These are phyloP conservation scores for Charina bottae DNA, from an alignment of 2,113 vertebrate genomes.

Conservation along the genomic window DNA sequence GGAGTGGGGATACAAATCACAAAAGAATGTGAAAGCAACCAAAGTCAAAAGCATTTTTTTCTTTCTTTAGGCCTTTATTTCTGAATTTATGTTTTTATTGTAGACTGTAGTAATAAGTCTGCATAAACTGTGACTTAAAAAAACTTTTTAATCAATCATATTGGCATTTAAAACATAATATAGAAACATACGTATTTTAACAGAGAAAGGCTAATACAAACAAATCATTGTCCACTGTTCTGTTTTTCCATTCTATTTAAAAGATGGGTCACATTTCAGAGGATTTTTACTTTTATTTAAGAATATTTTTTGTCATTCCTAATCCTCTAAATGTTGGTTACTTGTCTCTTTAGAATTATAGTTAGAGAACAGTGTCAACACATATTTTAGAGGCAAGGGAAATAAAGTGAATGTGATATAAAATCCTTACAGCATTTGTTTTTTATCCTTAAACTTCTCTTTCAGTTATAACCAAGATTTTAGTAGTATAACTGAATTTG, in stretches of 20 bases:
- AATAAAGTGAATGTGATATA: background rate
- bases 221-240: background rate
- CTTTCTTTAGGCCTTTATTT: background rate
- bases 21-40: background rate
- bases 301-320: background rate
- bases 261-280: background rate
- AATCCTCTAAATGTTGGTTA: background rate
- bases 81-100: slow-evolving; percentile 2
- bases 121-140: background rate
- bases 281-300: background rate
- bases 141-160: background rate
- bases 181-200: background rate
- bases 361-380: background rate
- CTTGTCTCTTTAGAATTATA: background rate
- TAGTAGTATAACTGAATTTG: background rate
- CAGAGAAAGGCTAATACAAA: background rate
- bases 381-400: background rate
- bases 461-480: background rate
- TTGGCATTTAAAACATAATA: background rate
- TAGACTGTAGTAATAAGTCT: background rate
- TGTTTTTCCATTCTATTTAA: background rate
- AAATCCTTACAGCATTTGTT: background rate
- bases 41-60: background rate
- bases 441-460: background rate
- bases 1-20: slow-evolving; percentile 24